phyloP scores from a whole-genome alignment of 2,888 invertebrate species.

The Macrophya annulata region DNA sequence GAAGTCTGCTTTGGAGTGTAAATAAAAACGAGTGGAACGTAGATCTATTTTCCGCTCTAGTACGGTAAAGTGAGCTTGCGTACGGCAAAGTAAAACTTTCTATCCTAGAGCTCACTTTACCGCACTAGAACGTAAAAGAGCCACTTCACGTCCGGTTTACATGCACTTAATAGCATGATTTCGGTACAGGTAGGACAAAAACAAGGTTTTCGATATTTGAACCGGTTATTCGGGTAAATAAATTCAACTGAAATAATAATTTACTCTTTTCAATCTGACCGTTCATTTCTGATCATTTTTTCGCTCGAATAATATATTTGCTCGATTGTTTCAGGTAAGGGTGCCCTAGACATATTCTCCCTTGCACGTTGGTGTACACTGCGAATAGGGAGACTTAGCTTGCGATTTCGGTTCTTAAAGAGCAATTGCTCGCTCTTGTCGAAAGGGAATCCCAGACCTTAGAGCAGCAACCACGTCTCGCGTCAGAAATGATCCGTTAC shows the following conservation, averaged over 20 bases:
- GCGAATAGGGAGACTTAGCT: constrained; percentile 11
- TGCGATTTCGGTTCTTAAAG: constrained; percentile 41
- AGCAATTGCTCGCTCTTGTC: constrained; percentile 48
- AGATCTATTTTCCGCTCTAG: too few species aligned
- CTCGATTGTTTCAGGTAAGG: neutral
- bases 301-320: neutral
- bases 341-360: constrained; percentile 12
- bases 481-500: constrained; percentile 51
- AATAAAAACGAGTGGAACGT: too few species aligned
- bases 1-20: too few species aligned
- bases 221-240: neutral
- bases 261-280: neutral
- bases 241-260: neutral
- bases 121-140: too few species aligned
- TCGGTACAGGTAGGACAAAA: too few species aligned
- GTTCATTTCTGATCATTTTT: constrained; percentile 1
- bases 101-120: too few species aligned
- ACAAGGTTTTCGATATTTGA: neutral
- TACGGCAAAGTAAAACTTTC: too few species aligned
- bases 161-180: too few species aligned
- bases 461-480: constrained; percentile 38
- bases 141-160: too few species aligned
- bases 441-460: constrained; percentile 26
- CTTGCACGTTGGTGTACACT: neutral
- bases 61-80: too few species aligned